Percentiles rank a stretch among this genome's conserved stretches.
These are phyloP conservation scores for Peucedramus taeniatus DNA, from an alignment of 2,113 vertebrate genomes.

Conservation along the genomic window DNA sequence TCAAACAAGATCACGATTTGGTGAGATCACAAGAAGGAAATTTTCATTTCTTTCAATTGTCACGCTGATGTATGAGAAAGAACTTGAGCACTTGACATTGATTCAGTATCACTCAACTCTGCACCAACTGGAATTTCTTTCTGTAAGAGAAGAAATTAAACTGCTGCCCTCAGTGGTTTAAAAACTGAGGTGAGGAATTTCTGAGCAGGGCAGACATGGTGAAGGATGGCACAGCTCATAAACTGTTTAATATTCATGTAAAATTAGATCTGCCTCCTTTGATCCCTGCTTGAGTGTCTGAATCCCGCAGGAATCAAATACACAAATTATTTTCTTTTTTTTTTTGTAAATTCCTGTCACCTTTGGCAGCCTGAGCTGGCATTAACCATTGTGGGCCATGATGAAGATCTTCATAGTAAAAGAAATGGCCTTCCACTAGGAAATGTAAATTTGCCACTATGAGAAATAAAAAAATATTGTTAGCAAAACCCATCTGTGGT, in stretches of 20 bases:
- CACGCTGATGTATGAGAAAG: background rate
- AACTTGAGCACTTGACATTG: background rate
- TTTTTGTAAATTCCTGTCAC: background rate
- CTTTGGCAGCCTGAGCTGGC: background rate
- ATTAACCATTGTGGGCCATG: background rate
- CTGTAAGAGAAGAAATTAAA: conserved; percentile 7
- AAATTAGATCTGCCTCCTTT: background rate
- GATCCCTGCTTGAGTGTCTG: background rate
- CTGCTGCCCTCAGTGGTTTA: background rate
- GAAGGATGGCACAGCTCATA: background rate
- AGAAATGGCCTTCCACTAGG: background rate
- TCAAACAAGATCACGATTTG: background rate
- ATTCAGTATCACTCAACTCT: background rate
- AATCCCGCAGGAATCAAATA: background rate
- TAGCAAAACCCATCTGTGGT: background rate
- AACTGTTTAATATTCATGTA: background rate
- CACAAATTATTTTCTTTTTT: background rate
- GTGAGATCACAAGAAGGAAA: background rate
- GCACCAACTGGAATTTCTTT: background rate
- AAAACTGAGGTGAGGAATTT: background rate
- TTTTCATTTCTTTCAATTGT: conserved; percentile 2
- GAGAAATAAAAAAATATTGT: background rate
- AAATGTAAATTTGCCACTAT: background rate
- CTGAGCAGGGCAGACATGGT: background rate
- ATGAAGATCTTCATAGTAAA: background rate